Evolutionary conservation across 2,888 invertebrate genomes (phyloP), one percentile per base, ranked within the genome.

Genomic region (Chouioia cunea): DNA sequence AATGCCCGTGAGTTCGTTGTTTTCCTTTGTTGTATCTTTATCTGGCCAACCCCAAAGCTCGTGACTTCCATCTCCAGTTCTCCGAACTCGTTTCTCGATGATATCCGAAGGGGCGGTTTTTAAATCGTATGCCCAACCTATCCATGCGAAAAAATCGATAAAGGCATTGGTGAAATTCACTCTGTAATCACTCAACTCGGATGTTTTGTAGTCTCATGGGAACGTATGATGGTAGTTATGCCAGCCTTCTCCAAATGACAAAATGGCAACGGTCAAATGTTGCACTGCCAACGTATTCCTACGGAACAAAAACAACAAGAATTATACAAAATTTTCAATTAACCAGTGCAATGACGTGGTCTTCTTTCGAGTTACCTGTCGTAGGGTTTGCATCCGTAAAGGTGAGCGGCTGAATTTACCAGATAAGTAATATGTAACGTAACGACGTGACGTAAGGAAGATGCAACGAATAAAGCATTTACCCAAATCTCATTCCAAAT

Each of bases 141-240:
- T 86, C 78, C 86, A 87, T 0, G 91, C 89, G 83, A 93, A 93
- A 12, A 89, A 80, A 79, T 95, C 92, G 63, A 96, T 87, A 60
- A 92, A 83, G 47, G 89, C 81, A 0, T 93, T 92, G 1, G 95
- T 93, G 0, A 89, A 62, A 81, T 95, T 95, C 1, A 76, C 57
- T 74, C 89, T 82, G 78, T 79, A 85, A 47, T 84, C 79, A 15
- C 94, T 94, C 16, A 94, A 87, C 84, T 97, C 97, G 6, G 95
- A 92, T 27, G 96, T 93, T 80, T 94, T 93, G 89, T 97, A 97
- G 85, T 97, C 97, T 92, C 94, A 95, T 0, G 96, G 96, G 86
- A 97, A 97, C 0, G 93, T 92, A 86, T 97, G 97, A 83, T 97
- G 97, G 85, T 95, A 97, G 79, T 89, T 89, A 80, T 89, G 89